Evolutionary conservation across 2,113 vertebrate species (phyloP), one percentile per base, ranked within the genome.

Genomic region (Abramis brama): DNA sequence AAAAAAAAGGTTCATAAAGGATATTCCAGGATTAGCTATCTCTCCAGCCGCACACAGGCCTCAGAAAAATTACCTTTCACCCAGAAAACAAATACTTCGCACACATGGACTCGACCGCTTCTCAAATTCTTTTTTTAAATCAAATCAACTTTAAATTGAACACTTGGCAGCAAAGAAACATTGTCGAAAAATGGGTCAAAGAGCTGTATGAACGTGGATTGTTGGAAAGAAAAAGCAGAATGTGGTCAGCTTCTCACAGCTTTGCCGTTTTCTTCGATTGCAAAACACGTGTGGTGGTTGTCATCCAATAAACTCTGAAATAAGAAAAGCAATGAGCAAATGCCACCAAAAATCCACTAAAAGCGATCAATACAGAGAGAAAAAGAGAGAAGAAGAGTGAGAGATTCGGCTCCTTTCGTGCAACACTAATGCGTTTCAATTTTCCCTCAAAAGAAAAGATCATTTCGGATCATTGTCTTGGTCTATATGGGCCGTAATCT

Each of bases 41-140:
- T 12, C 19, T 45, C n/a, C 62, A 5, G 25, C 10, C 8, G 23
- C 17, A 75, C 21, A 57, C 27, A 77, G 8, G 19, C 30, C 64
- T 19, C 81, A n/a, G 47, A 57, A 60, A 23, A 0, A 50, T 84
- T 23, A 89, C 89, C 89, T 89, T 83, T 91, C 85, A 92, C 91
- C 90, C 89, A 87, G 74, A 77, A 87, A 59, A 86, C 36, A 68
- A 75, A 86, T 30, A 57, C 39, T 83, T 55, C 0, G 88, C 64
- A 15, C 43, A 88, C 39, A 68, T 74, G 81, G 25, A 23, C 43
- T 75, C 5, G 57, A 43, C 19, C 2, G 64, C 50, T n/a, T 64
- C 84, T 12, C 43, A 88, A 86, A 90, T 88, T 86, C 25, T 17
- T 81, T 76, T 76, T 59, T 83, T 17, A 89, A 89, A 90, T 88